Conservation (phyloP, 1,140 invertebrate genomes). For the Procambarus virginalis region DNA sequence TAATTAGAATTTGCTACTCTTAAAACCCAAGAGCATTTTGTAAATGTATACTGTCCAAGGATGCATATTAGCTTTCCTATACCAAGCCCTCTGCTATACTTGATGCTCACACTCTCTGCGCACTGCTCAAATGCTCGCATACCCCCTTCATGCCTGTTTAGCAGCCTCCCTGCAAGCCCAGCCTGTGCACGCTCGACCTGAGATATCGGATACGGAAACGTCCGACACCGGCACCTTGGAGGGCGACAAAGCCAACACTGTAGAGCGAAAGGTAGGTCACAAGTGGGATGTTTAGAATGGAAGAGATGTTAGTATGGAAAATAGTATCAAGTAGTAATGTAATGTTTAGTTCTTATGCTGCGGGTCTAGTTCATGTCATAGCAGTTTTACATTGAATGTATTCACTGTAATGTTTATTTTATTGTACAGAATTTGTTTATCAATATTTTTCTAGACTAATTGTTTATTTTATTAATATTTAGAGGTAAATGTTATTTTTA, state of each 20-base stretch:
- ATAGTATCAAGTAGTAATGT: too few species aligned
- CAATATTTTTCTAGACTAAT: too few species aligned
- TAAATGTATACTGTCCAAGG: slow-evolving; percentile 37
- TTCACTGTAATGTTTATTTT: too few species aligned
- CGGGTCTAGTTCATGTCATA: too few species aligned
- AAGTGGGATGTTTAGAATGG: not conserved
- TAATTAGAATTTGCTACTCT: not conserved
- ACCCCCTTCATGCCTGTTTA: slow-evolving; percentile 28
- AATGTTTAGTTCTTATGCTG: too few species aligned
- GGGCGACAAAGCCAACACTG: slow-evolving; percentile 83
- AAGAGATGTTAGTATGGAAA: not conserved
- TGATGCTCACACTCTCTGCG: not conserved
- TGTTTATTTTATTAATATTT: too few species aligned
- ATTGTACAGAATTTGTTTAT: too few species aligned
- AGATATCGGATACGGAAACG: slow-evolving; percentile 83
- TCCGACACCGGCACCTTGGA: slow-evolving; percentile 83
- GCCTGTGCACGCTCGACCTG: slow-evolving; percentile 79
- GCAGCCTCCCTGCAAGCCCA: slow-evolving; percentile 74
- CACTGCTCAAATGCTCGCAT: slow-evolving; percentile 41
- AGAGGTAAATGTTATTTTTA: too few species aligned
- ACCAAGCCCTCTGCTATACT: slow-evolving; percentile 22
- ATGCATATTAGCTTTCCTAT: slow-evolving; percentile 20
- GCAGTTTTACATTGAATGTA: too few species aligned
- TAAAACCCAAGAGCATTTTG: slow-evolving; percentile 2
- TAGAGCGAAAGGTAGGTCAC: slow-evolving; percentile 79